These are phyloP conservation scores for Eleutherodactylus coqui DNA, from an alignment of 2,797 vertebrate genomes.

Conservation along the genomic window DNA sequence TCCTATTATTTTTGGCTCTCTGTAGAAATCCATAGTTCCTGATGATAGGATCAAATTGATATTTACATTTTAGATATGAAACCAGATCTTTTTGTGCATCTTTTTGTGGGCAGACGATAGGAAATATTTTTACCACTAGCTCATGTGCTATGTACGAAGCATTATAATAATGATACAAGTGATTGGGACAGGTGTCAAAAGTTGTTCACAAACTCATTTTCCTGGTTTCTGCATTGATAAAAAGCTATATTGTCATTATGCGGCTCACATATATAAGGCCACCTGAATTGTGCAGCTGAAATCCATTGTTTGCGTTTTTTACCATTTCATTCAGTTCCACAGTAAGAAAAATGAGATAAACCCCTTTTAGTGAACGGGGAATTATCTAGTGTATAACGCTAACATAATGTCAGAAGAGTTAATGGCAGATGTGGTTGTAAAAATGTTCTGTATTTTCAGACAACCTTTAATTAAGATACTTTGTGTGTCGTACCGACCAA, in stretches of 20 bases:
- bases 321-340: conserved; percentile 33
- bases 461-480: conserved; percentile 84
- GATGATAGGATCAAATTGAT: not conserved
- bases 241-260: not conserved
- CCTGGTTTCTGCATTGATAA: not conserved
- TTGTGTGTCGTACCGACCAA: conserved; percentile 77
- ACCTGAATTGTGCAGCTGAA: not conserved
- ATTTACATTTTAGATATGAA: not conserved
- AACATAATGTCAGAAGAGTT: conserved; percentile 75
- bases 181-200: not conserved
- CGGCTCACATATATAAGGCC: not conserved
- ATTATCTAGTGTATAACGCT: conserved; percentile 68
- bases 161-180: not conserved
- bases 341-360: conserved; percentile 38
- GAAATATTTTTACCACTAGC: not conserved
- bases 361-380: conserved; percentile 58
- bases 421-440: conserved; percentile 79
- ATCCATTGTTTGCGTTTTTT: conserved; percentile 19
- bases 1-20: not conserved
- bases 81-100: not conserved
- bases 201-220: not conserved
- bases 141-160: not conserved
- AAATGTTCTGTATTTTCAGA: conserved; percentile 80
- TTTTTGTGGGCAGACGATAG: not conserved
- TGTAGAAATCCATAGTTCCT: not conserved